Evolutionary conservation across 2,113 vertebrate species (phyloP), one percentile per base, ranked within the genome.

Genomic region (Elgaria multicarinata): DNA sequence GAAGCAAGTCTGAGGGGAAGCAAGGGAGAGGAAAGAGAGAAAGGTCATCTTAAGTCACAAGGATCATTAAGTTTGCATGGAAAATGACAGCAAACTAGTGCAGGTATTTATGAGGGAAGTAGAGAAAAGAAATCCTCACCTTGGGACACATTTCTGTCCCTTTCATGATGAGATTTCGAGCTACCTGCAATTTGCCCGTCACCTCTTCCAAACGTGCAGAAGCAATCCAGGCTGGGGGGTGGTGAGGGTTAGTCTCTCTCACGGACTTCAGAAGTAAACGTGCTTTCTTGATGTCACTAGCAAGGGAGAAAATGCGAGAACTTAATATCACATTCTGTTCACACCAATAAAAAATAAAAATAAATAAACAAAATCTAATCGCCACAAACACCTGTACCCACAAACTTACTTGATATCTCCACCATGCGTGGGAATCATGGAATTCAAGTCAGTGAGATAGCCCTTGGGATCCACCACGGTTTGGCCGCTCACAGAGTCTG

Each of bases 101-200:
- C 42, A n/a, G 71, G 16, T 22, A 36, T 28, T 64, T 22, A 24
- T 14, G 22, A 69, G 16, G 6, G 6, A 82, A 2, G 26, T 6
- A 6, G 0, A 0, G 89, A 58, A 90, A 31, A 46, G 24, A 69
- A 71, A 50, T 33, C 39, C 97, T 96, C 92, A 99, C 99, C 98
- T 99, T 99, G 18, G 98, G 98, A 94, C 99, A 99, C 99, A 99
- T 99, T 93, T 99, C 99, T 0, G 99, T 99, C 90, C 99, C 99
- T 94, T 99, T 99, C 99, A 99, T 99, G 89, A 99, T 99, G 87
- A 99, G 98, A 92, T 99, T 99, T 42, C 99, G 97, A 88, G 99
- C 99, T 58, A 99, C 98, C 85, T 99, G 99, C 75, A 99, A 97
- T 82, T 99, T 99, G 42, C 99, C 99, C 0, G 99, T 99, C 93